Base-by-base conservation (phyloP, 1,140 invertebrate species). In the Euwallacea similis region DNA sequence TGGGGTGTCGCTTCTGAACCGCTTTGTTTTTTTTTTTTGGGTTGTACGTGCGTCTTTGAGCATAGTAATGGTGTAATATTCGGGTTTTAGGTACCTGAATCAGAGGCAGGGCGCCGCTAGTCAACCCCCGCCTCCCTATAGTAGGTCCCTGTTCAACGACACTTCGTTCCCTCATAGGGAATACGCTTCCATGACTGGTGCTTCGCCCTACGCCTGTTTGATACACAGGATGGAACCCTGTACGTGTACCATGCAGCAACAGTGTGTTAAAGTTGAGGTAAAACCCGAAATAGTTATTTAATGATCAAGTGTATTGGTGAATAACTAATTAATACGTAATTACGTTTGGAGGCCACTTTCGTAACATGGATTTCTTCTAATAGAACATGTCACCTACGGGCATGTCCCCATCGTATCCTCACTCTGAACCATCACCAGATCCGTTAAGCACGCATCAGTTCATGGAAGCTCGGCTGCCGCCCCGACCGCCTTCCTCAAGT, bases 401-500 rank as follows among this genome's bases (percentile, higher is more conserved):
- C 16, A 87, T 89, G 86, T 88, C 89, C 50, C 88, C 88, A 43
- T 87, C 88, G 46, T 90, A 89, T 79, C 86, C 87, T 13, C 87
- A 88, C 70, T 88, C 82, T 62, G 87, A 88, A 76, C 84, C 87
- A 10, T 87, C 84, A 13, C 84, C 87, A 41, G 85, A 87, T 73
- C 82, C 85, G 6, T 71, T 87, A 16, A 80, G 75, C 15, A 78
- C 72, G 33, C 78, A 73, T 44, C 77, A 84, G 79, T 75, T 83
- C 79, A 73, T 81, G 74, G 73, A 77, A 41, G 75, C 72, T 55
- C 74, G 77, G 50, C 76, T 82, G 74, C 77, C 81, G 47, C 76
- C 81, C 47, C 63, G 82, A 75, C 79, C 85, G 69, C 75, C 81
- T 56, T 83, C 82, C 6, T 81, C 79, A 66, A 82, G 81, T 77